phyloP scores from a whole-genome alignment of 2,797 vertebrate species.

The Glossophaga mutica region DNA sequence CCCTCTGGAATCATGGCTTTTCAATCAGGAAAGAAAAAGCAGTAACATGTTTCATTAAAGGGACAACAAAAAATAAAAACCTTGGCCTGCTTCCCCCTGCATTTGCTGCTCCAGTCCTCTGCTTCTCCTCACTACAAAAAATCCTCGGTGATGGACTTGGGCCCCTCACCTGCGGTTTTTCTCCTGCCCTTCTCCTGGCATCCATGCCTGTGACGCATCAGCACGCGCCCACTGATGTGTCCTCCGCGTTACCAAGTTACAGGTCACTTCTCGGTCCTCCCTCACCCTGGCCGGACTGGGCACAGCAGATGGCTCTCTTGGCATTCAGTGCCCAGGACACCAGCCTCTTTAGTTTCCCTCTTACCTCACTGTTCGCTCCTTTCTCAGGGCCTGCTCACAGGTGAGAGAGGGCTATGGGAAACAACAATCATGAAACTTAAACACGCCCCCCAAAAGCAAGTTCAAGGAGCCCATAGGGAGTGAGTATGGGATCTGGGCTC shows the following conservation, averaged over 20 bases:
- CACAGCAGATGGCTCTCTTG: too few relatives aligned
- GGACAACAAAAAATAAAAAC: background rate
- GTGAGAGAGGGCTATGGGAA: background rate
- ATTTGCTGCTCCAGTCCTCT: background rate
- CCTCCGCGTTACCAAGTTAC: background rate
- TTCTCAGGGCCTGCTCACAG: background rate
- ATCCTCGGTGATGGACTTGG: background rate
- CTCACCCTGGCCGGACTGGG: accelerated
- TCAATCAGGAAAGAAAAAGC: background rate
- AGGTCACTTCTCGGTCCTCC: background rate
- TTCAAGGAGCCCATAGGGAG: background rate
- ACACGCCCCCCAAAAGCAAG: background rate
- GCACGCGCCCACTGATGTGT: background rate
- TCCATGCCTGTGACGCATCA: background rate
- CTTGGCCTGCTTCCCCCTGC: background rate
- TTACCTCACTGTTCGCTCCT: background rate
- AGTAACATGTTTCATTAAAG: background rate
- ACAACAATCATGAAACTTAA: background rate
- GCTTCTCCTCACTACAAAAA: background rate
- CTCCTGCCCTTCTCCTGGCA: background rate
- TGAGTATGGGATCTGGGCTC: background rate
- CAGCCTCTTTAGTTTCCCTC: background rate
- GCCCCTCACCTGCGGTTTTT: background rate
- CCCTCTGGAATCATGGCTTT: background rate
- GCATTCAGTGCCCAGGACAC: background rate